These are phyloP conservation scores for Larimichthys crocea DNA, from an alignment of 2,113 vertebrate species.

Conservation along the genomic window DNA sequence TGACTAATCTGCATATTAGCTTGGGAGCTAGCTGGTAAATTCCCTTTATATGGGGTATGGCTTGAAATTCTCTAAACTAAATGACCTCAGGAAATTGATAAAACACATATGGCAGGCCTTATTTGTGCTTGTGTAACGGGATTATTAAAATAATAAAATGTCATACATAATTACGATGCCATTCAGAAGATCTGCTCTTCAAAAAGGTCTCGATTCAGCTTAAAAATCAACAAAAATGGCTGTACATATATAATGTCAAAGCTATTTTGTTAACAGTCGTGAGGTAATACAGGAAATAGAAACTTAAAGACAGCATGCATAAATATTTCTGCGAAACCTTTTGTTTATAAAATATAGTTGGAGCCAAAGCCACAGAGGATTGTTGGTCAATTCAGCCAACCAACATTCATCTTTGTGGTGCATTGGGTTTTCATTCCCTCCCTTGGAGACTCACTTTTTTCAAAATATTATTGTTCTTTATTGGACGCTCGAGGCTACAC, in stretches of 20 bases:
- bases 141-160: conserved; percentile 75
- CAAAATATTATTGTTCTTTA: not conserved
- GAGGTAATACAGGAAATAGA: conserved; percentile 1
- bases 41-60: conserved; percentile 52
- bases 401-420: not conserved
- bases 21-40: conserved; percentile 49
- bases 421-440: not conserved
- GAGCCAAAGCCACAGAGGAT: not conserved
- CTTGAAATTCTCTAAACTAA: conserved; percentile 37
- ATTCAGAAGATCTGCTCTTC: conserved; percentile 55
- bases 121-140: conserved; percentile 77
- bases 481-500: conserved; percentile 8
- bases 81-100: conserved; percentile 51
- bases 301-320: not conserved
- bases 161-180: conserved; percentile 59
- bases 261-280: not conserved
- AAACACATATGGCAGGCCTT: conserved; percentile 56
- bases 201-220: conserved; percentile 62
- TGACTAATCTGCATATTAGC: conserved; percentile 79
- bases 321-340: conserved; percentile 1
- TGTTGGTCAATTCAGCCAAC: not conserved
- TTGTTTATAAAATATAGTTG: not conserved
- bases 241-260: not conserved
- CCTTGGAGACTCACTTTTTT: not conserved
- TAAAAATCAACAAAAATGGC: conserved; percentile 40